Evolutionary conservation across 1,140 invertebrate species (phyloP), one percentile per base, ranked within the genome.

Genomic region (Bilobella aurantiaca): DNA sequence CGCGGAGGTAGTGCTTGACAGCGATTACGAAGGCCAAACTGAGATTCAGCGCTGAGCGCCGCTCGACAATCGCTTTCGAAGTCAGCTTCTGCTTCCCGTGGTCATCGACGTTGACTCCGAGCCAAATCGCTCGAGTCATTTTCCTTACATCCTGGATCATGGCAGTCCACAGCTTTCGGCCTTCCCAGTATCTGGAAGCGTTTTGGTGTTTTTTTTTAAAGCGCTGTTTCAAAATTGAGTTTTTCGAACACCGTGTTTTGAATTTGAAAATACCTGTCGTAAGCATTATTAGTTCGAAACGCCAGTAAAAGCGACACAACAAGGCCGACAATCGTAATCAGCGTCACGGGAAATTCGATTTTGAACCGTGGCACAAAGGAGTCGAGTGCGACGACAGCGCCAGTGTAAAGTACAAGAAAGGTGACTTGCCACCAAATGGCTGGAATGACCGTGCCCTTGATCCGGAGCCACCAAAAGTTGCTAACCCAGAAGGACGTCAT

Each of bases 281-380:
- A 69, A n/a, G 68, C 68, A 16, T 64, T 69, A 18, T 69, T 66
- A 63, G 68, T 66, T 16, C 68, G 2, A 29, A 69, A 69, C 18
- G 58, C 68, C 12, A 66, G 21, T 0, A 69, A 32, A 23, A 69
- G 29, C 1, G 60, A 60, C 2, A 60, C 65, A 8, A 69, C 68
- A 2, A 66, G 57, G 0, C 64, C 68, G 16, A 69, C 30, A 1
- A 69, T 34, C 1, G 64, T 37, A 30, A 69, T 62, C 3, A 69
- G 56, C 16, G 64, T 69, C 27, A 58, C 59, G 5, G 60, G 47
- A 47, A 63, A 66, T 1, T 34, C 47, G 12, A 69, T 63, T 14
- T 57, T 14, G 8, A 58, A 27, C 2, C 21, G 64, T 21, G 28
- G 23, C n/a, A 66, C 56, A 42, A 59, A 64, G 28, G 32, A 49